phyloP scores from a whole-genome alignment of 2,797 vertebrate genomes.

The Dallia pectoralis region DNA sequence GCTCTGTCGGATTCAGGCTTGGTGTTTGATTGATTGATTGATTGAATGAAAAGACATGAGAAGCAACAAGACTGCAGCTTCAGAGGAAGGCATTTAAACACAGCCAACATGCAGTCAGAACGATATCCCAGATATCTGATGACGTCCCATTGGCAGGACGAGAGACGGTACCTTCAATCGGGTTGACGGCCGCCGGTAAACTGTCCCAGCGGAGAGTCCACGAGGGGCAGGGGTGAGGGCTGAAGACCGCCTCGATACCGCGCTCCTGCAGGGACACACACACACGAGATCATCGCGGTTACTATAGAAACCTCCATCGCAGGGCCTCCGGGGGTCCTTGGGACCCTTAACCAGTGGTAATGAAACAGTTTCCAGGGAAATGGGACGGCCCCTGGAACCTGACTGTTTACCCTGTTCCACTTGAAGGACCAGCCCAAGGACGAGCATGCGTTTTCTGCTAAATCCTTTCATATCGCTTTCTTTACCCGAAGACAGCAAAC shows the following conservation, averaged over 20 bases:
- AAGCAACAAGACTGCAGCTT: no score
- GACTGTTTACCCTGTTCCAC: conserved; percentile 24
- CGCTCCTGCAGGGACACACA: conserved; percentile 74
- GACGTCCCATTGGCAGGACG: neutral
- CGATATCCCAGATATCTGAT: no score
- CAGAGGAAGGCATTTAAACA: no score
- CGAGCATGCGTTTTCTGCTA: neutral
- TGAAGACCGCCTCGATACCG: conserved; percentile 84
- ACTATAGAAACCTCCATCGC: conserved; percentile 54
- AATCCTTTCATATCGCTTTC: neutral
- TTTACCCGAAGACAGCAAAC: neutral
- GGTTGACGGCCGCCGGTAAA: conserved; percentile 87
- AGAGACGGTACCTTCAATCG: conserved; percentile 82
- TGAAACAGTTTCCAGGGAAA: conserved; percentile 24
- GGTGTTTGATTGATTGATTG: no score
- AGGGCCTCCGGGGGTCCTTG: conserved; percentile 29
- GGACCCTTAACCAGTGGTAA: conserved; percentile 34
- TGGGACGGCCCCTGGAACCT: conserved; percentile 7
- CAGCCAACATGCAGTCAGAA: no score
- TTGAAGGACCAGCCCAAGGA: conserved; percentile 15
- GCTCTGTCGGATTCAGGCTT: no score
- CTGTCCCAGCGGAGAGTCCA: conserved; percentile 88
- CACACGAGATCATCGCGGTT: conserved; percentile 32
- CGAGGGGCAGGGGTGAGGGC: conserved; percentile 82
- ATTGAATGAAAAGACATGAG: no score